phyloP scores from a whole-genome alignment of 2,797 vertebrate species.

The Rhinichthys osculus region DNA sequence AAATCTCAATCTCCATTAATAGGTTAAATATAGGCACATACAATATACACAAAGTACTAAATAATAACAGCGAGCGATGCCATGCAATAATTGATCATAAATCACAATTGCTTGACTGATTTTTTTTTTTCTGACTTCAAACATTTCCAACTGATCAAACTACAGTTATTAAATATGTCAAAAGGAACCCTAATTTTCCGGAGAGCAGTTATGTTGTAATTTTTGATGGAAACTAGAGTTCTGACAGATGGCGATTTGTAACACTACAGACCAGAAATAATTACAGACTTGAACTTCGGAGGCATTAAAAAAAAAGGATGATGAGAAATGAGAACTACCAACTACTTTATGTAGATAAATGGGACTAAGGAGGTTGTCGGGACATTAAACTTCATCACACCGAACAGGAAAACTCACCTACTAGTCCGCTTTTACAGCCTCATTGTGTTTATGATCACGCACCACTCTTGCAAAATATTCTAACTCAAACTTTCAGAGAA shows the following conservation, averaged over 20 bases:
- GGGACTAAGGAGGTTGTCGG: not conserved
- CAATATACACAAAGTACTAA: not conserved
- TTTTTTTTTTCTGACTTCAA: not conserved
- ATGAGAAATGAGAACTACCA: not conserved
- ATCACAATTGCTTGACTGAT: not conserved
- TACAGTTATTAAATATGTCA: not conserved
- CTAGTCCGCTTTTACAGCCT: not conserved
- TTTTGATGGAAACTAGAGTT: not conserved
- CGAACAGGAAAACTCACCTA: not conserved
- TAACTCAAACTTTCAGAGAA: not conserved
- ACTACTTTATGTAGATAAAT: not conserved
- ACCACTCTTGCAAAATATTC: not conserved
- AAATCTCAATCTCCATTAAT: conserved; percentile 2
- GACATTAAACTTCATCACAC: not conserved
- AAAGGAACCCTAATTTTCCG: not conserved
- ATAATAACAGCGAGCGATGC: not conserved
- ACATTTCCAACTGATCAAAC: not conserved
- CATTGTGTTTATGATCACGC: not conserved
- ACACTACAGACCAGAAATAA: not conserved
- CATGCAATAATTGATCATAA: not conserved
- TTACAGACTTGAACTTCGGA: not conserved
- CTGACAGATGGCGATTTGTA: conserved; percentile 14
- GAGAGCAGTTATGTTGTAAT: not conserved
- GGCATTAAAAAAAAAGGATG: not conserved
- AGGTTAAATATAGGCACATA: not conserved